Evolutionary conservation across 2,888 invertebrate genomes (phyloP).

Genomic region (Papilio protenor): DNA sequence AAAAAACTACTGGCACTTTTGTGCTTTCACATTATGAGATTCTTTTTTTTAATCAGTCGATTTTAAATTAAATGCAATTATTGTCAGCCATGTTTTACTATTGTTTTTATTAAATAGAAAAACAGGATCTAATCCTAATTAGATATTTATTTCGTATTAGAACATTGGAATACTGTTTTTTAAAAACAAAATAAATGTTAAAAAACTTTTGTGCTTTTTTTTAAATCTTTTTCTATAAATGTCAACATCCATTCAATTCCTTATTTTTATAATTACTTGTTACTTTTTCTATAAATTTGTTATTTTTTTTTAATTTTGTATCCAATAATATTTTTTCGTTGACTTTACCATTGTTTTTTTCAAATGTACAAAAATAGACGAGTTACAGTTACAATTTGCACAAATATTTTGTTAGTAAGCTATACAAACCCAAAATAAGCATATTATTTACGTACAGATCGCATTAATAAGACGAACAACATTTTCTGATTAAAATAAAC

Average conservation of each 20-base stretch:
- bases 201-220: not conserved
- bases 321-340: not conserved
- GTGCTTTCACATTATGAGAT: conserved; percentile 28
- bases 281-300: not conserved
- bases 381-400: conserved; percentile 17
- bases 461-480: conserved; percentile 27
- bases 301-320: not conserved
- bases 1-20: conserved; percentile 5
- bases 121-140: not conserved
- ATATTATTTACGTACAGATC: conserved; percentile 39
- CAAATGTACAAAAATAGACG: conserved; percentile 26
- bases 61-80: conserved; percentile 20
- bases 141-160: not conserved
- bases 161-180: not conserved
- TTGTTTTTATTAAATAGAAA: not conserved
- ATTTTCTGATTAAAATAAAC: not conserved
- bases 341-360: not conserved
- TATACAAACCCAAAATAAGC: conserved; percentile 38
- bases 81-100: not conserved
- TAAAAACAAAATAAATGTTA: not conserved
- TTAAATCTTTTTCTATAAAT: too few species aligned
- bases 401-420: conserved; percentile 44
- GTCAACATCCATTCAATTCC: too few species aligned
- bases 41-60: conserved; percentile 14
- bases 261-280: too few species aligned